Evolutionary conservation across 2,888 invertebrate species (phyloP), one percentile per base, ranked within the genome.

Genomic region (Ctena decussata): DNA sequence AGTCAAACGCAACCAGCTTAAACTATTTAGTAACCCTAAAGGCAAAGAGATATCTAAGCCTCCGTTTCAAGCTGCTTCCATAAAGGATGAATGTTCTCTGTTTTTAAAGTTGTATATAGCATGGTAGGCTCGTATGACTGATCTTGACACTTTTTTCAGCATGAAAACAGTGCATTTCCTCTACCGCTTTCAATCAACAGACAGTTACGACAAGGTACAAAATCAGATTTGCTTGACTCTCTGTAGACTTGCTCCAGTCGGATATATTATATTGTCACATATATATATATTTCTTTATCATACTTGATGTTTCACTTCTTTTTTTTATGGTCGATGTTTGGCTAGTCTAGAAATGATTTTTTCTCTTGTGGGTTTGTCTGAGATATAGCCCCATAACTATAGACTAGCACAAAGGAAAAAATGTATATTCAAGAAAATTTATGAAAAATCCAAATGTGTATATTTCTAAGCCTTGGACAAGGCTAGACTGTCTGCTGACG

Each of bases 71-170:
- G 18, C 70, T 21, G 37, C 30, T n/a, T 12, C 35, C 18, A 8
- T 53, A 30, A 77, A 71, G 24, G 27, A 70, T 49, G 49, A 77
- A 5, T 70, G 35, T 1, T n/a, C 70, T 32, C 27, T 70, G 18
- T 53, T 77, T 44, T 77, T 71, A 24, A 69, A 46, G 39, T 24
- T 77, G 18, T 49, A 77, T n/a, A 75, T 75, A 37, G 15, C 49
- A n/a, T 57, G 49, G 35, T 57, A 75, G 57, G n/a, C 15, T 21
- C 35, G 77, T 18, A 35, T 49, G 12, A 46, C 70, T 21, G 53
- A 71, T 30, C 35, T 77, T n/a, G 49, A 77, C 30, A n/a, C 21
- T 46, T 77, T 35, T 72, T 72, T 72, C 44, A 72, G 70, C 41
- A 72, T 41, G 41, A 72, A 46, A 44, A 72, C 11, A 27, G 30